A percentile compares a stretch with the other conserved stretches of the same genome.
These are phyloP conservation scores for Megastigmus dorsalis DNA, from an alignment of 2,888 invertebrate genomes.

Conservation along the genomic window DNA sequence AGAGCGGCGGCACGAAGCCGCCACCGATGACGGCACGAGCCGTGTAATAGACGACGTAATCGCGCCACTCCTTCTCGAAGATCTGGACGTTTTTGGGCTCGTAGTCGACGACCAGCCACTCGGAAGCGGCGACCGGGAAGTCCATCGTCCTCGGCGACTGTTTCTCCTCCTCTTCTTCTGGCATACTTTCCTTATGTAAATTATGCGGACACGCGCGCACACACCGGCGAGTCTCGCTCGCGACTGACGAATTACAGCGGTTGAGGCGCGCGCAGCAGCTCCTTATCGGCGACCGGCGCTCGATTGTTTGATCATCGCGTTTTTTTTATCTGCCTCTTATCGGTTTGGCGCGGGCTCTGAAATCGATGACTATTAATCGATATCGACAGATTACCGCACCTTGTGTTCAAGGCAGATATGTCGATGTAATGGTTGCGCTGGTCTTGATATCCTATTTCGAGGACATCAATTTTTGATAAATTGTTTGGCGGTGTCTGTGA, in stretches of 20 bases:
- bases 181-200: background rate
- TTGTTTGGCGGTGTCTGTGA: too few relatives aligned
- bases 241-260: too few relatives aligned
- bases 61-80: constrained; percentile 67
- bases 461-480: too few relatives aligned
- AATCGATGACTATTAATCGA: too few relatives aligned
- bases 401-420: too few relatives aligned
- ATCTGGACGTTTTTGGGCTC: constrained; percentile 69
- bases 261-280: too few relatives aligned
- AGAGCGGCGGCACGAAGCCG: constrained; percentile 15
- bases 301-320: background rate
- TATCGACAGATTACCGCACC: too few relatives aligned
- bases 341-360: too few relatives aligned
- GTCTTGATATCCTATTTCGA: too few relatives aligned
- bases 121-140: constrained; percentile 46
- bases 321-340: background rate
- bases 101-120: constrained; percentile 59
- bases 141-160: constrained; percentile 1
- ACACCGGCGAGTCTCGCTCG: too few relatives aligned
- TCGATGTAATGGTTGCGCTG: too few relatives aligned
- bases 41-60: constrained; percentile 73
- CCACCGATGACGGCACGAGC: constrained; percentile 40
- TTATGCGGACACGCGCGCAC: too few relatives aligned
- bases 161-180: background rate
- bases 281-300: background rate